Percentiles rank a stretch among this genome's conserved stretches.
Evolutionary conservation across 2,888 invertebrate genomes (phyloP).

Genomic region (Ctenicera cuprea): DNA sequence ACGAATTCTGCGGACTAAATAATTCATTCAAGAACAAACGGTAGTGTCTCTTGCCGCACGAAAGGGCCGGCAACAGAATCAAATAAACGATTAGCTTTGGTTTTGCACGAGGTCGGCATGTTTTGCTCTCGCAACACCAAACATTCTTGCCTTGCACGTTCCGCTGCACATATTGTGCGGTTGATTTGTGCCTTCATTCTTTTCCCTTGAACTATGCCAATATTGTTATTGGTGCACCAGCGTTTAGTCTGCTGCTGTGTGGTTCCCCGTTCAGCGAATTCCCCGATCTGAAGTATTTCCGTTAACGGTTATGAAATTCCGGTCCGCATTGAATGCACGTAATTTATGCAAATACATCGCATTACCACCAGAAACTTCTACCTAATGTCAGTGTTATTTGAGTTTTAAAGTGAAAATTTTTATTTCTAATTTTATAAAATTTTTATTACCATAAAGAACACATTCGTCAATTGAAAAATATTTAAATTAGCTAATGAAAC

Average conservation of each 20-base stretch:
- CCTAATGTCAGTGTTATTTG: too few relatives aligned
- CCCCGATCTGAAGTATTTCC: constrained; percentile 44
- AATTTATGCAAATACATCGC: constrained; percentile 50
- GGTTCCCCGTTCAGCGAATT: constrained; percentile 38
- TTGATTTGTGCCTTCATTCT: constrained; percentile 50
- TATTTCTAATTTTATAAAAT: too few relatives aligned
- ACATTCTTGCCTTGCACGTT: constrained; percentile 47
- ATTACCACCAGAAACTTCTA: too few relatives aligned
- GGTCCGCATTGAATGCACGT: constrained; percentile 44
- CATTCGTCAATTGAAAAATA: too few relatives aligned
- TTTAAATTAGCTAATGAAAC: too few relatives aligned
- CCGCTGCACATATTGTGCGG: constrained; percentile 50
- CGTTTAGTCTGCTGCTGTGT: constrained; percentile 26
- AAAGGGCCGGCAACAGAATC: neutral
- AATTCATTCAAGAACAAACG: constrained; percentile 16
- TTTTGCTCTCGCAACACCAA: constrained; percentile 9
- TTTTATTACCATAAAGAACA: too few relatives aligned
- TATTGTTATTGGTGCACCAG: constrained; percentile 51
- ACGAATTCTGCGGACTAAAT: constrained; percentile 1
- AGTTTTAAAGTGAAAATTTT: neutral
- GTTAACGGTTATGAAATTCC: constrained; percentile 51
- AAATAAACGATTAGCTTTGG: constrained; percentile 18
- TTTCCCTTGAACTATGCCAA: constrained; percentile 49
- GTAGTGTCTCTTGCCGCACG: neutral
- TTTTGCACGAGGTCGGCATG: neutral